phyloP scores from a whole-genome alignment of 2,888 invertebrate species.

The Drosophila fungiperda region DNA sequence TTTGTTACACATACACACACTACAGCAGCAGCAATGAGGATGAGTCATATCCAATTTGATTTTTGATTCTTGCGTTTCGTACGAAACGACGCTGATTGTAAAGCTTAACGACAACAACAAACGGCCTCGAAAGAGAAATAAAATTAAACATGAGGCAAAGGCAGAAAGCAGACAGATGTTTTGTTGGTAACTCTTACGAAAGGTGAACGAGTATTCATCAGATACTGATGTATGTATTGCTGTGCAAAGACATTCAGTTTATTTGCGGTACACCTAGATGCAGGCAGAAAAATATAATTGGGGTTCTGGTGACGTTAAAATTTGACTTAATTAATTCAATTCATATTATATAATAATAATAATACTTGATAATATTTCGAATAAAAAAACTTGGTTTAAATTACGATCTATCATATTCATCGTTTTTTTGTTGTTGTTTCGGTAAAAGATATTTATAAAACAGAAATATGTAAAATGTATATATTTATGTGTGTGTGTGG shows the following conservation, averaged over 20 bases:
- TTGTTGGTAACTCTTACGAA: conserved; percentile 15
- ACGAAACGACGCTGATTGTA: conserved; percentile 75
- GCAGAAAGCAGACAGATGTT: conserved; percentile 41
- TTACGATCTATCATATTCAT: neutral
- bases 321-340: neutral
- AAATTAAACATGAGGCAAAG: conserved; percentile 52
- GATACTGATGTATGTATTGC: neutral
- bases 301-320: neutral
- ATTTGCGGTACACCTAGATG: neutral
- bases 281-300: neutral
- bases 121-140: conserved; percentile 48
- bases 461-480: neutral
- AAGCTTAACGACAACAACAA: conserved; percentile 40
- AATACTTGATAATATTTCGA: neutral
- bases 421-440: neutral
- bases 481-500: neutral
- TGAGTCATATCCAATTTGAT: conserved; percentile 76
- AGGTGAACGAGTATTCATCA: conserved; percentile 17
- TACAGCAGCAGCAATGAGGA: conserved; percentile 37
- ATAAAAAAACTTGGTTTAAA: neutral
- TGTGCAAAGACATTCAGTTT: neutral
- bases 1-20: conserved; percentile 34
- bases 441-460: conserved; percentile 7
- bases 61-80: conserved; percentile 72
- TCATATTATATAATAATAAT: neutral